Evolutionary conservation across 1,140 invertebrate genomes (phyloP).

Genomic region (Hyles euphorbiae): DNA sequence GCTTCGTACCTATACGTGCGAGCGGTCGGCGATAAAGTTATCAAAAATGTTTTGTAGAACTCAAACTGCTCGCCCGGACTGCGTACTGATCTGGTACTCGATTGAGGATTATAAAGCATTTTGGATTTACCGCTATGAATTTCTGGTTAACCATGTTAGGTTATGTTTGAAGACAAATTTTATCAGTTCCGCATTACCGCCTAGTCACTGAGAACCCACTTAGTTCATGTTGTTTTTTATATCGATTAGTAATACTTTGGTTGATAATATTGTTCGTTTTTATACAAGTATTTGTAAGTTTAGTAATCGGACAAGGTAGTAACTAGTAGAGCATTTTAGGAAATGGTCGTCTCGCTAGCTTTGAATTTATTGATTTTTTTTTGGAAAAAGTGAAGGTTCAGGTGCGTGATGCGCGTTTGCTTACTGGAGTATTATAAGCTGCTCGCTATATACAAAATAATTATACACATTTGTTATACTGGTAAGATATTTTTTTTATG

Average conservation of each 20-base stretch:
- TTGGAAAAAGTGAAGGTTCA: conserved; percentile 40
- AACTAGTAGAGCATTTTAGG: conserved; percentile 66
- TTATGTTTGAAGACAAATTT: conserved; percentile 3
- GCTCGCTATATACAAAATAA: conserved; percentile 66
- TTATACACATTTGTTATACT: conserved; percentile 70
- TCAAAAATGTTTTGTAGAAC: conserved; percentile 57
- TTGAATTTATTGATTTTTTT: conserved; percentile 51
- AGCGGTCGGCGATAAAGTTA: conserved; percentile 44
- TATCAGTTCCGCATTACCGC: conserved; percentile 50
- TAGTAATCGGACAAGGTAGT: conserved; percentile 65
- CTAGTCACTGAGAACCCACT: conserved; percentile 73
- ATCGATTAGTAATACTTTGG: conserved; percentile 64
- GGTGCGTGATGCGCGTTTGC: conserved; percentile 23
- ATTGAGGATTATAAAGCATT: conserved; percentile 68
- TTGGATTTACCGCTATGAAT: conserved; percentile 39
- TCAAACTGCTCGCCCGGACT: conserved; percentile 40
- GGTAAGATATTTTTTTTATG: conserved; percentile 69
- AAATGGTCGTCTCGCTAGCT: conserved; percentile 68
- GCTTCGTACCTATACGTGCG: no score
- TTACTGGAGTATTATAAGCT: conserved; percentile 66
- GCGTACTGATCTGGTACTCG: conserved; percentile 37
- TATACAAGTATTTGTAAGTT: conserved; percentile 50
- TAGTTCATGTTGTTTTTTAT: conserved; percentile 60
- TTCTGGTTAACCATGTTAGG: conserved; percentile 7
- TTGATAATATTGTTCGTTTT: conserved; percentile 70